Conservation (phyloP, 2,113 vertebrate genomes). For the Tamias sibiricus region DNA sequence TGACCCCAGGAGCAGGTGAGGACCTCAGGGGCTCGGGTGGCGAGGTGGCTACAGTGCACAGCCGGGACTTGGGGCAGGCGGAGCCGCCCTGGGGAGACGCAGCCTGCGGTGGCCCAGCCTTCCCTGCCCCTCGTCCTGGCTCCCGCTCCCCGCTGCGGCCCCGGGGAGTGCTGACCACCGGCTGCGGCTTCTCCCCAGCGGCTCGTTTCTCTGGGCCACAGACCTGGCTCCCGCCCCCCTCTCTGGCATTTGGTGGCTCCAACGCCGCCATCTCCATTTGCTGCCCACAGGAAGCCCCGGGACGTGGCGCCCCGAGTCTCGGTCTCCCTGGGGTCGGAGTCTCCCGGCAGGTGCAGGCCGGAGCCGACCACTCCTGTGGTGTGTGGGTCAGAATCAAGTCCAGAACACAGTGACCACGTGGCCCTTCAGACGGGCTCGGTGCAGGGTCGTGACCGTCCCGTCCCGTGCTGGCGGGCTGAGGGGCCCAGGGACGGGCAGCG, state of each 20-base stretch:
- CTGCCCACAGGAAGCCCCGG: rapidly evolving
- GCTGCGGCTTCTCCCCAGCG: too few relatives aligned
- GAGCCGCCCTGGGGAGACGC: too few relatives aligned
- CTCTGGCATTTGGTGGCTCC: not conserved
- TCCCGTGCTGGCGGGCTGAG: rapidly evolving
- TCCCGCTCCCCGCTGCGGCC: rapidly evolving
- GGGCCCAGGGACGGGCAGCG: too few relatives aligned
- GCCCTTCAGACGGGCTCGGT: not conserved
- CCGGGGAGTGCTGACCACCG: rapidly evolving
- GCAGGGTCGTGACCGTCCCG: rapidly evolving
- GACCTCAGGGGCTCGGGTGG: rapidly evolving
- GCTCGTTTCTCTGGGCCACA: not conserved
- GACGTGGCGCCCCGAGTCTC: rapidly evolving
- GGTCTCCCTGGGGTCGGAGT: not conserved
- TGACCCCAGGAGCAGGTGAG: rapidly evolving
- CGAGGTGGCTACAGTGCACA: rapidly evolving
- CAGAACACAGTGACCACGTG: rapidly evolving
- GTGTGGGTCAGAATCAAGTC: not conserved
- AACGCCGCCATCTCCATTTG: not conserved
- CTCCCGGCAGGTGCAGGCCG: rapidly evolving
- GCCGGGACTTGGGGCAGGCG: not conserved
- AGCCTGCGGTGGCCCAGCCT: not conserved
- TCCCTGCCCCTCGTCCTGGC: rapidly evolving
- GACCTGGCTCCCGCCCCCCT: not conserved
- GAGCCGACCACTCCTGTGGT: rapidly evolving